These are phyloP conservation scores for Prosopocoilus inquinatus DNA, from an alignment of 2,888 invertebrate species.

Conservation along the genomic window DNA sequence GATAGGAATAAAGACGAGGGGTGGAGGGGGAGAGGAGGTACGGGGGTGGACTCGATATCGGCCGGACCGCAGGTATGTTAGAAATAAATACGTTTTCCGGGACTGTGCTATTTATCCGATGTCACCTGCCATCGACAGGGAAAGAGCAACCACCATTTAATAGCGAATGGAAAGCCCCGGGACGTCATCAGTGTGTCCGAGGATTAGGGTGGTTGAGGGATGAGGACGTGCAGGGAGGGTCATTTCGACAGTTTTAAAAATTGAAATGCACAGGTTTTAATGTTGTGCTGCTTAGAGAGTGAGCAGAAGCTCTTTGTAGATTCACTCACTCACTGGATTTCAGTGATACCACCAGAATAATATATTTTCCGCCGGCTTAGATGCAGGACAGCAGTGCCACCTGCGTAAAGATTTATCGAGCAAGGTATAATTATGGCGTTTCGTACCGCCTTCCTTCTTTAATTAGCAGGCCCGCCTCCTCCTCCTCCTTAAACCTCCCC, in stretches of 20 bases:
- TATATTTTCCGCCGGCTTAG: neutral
- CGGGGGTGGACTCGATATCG: neutral
- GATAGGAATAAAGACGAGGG: no score
- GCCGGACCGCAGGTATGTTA: constrained; percentile 2
- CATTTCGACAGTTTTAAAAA: no score
- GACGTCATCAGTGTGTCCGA: constrained; percentile 24
- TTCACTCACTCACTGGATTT: no score
- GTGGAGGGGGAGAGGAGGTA: no score
- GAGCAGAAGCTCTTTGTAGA: no score
- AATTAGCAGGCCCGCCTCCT: neutral
- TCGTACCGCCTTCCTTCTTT: neutral
- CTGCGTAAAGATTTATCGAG: neutral
- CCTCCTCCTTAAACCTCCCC: no score
- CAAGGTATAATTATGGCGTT: neutral
- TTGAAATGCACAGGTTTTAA: no score
- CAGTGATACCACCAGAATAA: no score
- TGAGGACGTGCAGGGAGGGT: no score
- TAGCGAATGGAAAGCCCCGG: constrained; percentile 21
- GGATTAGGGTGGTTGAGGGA: no score
- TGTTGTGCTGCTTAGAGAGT: no score
- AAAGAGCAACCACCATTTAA: constrained; percentile 27
- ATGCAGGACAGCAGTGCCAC: neutral
- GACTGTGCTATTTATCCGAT: constrained; percentile 26
- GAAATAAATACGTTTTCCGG: constrained; percentile 8
- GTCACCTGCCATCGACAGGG: constrained; percentile 31